Evolutionary conservation across 1,140 invertebrate genomes (phyloP).

Genomic region (Trissolcus basalis): DNA sequence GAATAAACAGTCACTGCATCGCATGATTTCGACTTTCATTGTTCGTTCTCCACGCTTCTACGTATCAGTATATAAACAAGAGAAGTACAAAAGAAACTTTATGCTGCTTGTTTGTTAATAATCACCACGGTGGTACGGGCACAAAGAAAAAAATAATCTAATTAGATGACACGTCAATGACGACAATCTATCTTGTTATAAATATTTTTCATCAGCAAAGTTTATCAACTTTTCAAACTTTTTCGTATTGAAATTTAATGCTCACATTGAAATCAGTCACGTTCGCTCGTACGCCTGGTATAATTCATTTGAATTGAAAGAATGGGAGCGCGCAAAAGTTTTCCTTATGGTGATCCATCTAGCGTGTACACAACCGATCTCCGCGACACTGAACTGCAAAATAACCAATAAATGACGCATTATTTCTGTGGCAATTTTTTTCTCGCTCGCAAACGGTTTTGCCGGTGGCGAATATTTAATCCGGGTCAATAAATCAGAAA

Average conservation of each 20-base stretch:
- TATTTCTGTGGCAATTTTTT: constrained; percentile 28
- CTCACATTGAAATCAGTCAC: too few relatives aligned
- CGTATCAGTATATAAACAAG: constrained; percentile 17
- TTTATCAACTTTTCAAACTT: too few relatives aligned
- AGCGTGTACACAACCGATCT: too few relatives aligned
- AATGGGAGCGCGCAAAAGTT: too few relatives aligned
- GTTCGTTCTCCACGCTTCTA: constrained; percentile 15
- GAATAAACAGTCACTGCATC: constrained; percentile 44
- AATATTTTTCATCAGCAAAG: too few relatives aligned
- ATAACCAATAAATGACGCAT: constrained; percentile 29
- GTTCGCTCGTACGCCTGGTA: too few relatives aligned
- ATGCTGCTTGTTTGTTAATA: constrained; percentile 17
- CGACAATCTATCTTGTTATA: too few relatives aligned
- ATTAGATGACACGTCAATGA: constrained; percentile 8
- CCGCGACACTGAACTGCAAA: neutral
- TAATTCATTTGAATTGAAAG: too few relatives aligned
- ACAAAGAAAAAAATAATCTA: constrained; percentile 4
- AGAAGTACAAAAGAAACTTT: constrained; percentile 24
- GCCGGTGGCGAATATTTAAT: constrained; percentile 65
- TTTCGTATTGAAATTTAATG: too few relatives aligned
- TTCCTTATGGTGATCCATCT: constrained; percentile 1
- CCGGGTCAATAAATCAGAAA: constrained; percentile 66
- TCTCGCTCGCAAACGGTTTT: constrained; percentile 53
- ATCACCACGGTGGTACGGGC: constrained; percentile 3
- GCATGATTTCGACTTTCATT: constrained; percentile 29